Base-by-base conservation (phyloP, 2,797 vertebrate genomes). In the Eupleurogrammus muticus region DNA sequence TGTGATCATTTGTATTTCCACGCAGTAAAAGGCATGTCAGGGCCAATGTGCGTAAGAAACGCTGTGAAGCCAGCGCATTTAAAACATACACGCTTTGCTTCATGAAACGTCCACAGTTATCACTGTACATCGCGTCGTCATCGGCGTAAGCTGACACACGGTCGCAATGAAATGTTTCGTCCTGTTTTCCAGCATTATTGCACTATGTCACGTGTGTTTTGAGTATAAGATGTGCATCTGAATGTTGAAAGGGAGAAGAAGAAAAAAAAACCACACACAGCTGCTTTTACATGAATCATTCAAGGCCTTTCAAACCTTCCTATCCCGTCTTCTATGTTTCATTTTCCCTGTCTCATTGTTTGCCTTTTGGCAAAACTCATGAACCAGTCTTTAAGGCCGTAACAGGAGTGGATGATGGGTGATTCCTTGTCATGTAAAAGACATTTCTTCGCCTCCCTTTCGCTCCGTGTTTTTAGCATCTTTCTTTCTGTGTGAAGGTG, bases 371-470 rank as follows among this genome's bases (percentile, higher is more conserved):
- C 49, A 68, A 79, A n/a, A 77, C 36, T 54, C n/a, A 52, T 47
- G 5, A 51, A 48, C 62, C 24, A 8, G 1, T 56, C n/a, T 63
- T 53, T 17, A 64, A 76, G 73, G 73, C 77, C 21, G 20, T 13
- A 59, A 57, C 70, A 68, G 44, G 66, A 28, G 38, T 71, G 79
- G 75, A 87, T 81, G 77, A 79, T 66, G 83, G 74, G 80, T 73
- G 54, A 78, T 70, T 64, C 70, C 67, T 53, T 35, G 61, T 75
- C 81, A 90, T 85, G 85, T 89, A 82, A 85, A 87, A 75, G 67
- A 35, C 35, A 56, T 56, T 84, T 90, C 52, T 87, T 87, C 79
- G 52, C 75, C 86, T 87, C 82, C 73, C 75, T 83, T 92, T 92
- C 64, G 61, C 52, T 80, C 77, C 61, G 75, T 75, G 74, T 86